Conservation (phyloP, 2,113 vertebrate species). For the Oncorhynchus keta region DNA sequence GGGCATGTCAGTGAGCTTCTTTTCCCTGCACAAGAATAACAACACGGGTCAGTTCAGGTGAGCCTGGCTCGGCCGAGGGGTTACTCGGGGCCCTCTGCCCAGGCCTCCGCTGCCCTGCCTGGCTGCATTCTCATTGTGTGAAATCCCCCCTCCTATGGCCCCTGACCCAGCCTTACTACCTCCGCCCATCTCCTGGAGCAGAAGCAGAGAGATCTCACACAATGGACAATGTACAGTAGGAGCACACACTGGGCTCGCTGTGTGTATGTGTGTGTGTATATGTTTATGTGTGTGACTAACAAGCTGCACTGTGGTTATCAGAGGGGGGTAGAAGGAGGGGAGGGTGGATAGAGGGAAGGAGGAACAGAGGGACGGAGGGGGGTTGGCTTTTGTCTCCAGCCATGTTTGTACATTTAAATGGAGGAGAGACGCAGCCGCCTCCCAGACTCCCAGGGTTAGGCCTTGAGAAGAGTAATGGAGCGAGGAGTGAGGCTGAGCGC, state of each 20-base stretch:
- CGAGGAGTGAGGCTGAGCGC: constrained; percentile 26
- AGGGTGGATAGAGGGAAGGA: constrained; percentile 12
- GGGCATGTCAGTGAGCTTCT: constrained; percentile 10
- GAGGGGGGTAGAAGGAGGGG: constrained; percentile 28
- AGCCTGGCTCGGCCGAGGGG: not conserved
- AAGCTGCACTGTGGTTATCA: constrained; percentile 64
- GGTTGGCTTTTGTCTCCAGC: not conserved
- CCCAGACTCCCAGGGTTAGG: not conserved
- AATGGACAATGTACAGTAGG: constrained; percentile 62
- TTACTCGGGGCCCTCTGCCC: not conserved
- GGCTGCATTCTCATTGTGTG: constrained; percentile 39
- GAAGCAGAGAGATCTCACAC: constrained; percentile 42
- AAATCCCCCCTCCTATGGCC: constrained; percentile 26
- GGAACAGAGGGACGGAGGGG: constrained; percentile 19
- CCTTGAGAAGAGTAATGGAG: constrained; percentile 2
- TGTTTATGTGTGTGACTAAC: constrained; percentile 49
- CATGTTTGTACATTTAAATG: not conserved
- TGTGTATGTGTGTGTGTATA: not conserved
- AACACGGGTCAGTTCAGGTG: constrained; percentile 59
- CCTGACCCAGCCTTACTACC: not conserved
- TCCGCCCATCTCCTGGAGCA: not conserved
- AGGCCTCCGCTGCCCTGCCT: not conserved
- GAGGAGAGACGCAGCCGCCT: constrained; percentile 2
- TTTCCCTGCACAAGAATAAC: constrained; percentile 7
- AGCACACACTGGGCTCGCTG: constrained; percentile 51